These are phyloP conservation scores for Halichoeres trimaculatus DNA, from an alignment of 2,113 vertebrate species.

Conservation along the genomic window DNA sequence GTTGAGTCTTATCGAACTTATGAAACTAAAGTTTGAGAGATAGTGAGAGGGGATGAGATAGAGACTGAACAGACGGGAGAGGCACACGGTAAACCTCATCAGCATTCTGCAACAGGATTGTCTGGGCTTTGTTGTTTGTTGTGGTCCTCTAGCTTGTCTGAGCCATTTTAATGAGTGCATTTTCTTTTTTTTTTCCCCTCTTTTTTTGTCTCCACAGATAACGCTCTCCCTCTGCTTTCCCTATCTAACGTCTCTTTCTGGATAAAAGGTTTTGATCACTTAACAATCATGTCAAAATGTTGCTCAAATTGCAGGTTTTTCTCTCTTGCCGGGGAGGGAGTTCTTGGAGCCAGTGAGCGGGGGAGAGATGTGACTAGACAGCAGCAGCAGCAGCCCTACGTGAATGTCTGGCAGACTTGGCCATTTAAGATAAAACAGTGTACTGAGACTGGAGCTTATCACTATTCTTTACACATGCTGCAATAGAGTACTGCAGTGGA, in stretches of 20 bases:
- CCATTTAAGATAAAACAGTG: conserved; percentile 69
- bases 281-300: conserved; percentile 62
- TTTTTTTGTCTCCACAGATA: conserved; percentile 45
- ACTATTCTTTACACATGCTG: conserved; percentile 76
- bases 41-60: conserved; percentile 7
- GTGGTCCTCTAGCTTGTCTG: conserved; percentile 66
- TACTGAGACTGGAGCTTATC: conserved; percentile 67
- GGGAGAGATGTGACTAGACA: conserved; percentile 69
- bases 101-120: conserved; percentile 75
- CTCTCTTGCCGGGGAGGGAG: conserved; percentile 26
- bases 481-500: conserved; percentile 71
- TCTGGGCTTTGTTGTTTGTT: conserved; percentile 79
- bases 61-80: conserved; percentile 43
- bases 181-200: conserved; percentile 9
- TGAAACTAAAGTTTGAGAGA: conserved; percentile 41
- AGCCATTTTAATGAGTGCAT: conserved; percentile 73
- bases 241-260: conserved; percentile 46
- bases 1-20: conserved; percentile 26
- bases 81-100: conserved; percentile 70
- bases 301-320: conserved; percentile 50
- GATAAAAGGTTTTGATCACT: conserved; percentile 68
- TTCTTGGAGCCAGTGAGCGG: conserved; percentile 29
- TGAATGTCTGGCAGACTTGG: conserved; percentile 71
- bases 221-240: conserved; percentile 36
- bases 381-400: conserved; percentile 68